Evolutionary conservation across 2,797 vertebrate genomes (phyloP).

Genomic region (Acipenser transmontanus): DNA sequence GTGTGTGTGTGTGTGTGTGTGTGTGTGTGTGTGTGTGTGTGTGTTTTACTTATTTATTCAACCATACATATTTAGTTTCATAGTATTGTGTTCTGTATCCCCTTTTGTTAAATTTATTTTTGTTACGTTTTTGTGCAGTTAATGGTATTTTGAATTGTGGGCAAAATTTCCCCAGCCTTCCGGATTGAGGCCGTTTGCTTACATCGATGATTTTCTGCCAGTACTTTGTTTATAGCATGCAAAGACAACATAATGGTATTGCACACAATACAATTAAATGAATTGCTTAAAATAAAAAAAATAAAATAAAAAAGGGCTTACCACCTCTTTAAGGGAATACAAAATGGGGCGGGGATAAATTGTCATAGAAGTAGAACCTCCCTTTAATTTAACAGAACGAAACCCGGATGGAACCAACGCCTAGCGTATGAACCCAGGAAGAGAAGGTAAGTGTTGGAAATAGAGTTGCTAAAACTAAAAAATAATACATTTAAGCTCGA

Average conservation of each 20-base stretch:
- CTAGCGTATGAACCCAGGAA: constrained; percentile 52
- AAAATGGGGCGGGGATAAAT: not conserved
- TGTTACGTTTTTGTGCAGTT: too few species aligned
- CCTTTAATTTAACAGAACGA: constrained; percentile 23
- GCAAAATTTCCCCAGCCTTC: not conserved
- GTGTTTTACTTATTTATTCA: too few species aligned
- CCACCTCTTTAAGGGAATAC: not conserved
- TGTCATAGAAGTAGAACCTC: not conserved
- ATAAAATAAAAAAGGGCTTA: not conserved
- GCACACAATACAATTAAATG: not conserved
- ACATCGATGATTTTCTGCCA: not conserved
- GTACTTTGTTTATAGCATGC: not conserved
- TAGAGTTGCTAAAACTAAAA: constrained; percentile 24
- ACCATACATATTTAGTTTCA: too few species aligned
- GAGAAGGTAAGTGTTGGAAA: constrained; percentile 55
- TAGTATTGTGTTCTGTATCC: too few species aligned
- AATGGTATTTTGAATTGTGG: not conserved
- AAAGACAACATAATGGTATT: not conserved
- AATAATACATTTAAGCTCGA: not conserved
- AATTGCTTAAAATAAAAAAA: not conserved
- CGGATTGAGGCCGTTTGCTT: not conserved
- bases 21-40: too few species aligned
- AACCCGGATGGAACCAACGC: constrained; percentile 80
- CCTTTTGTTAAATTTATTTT: too few species aligned
- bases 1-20: too few species aligned